A percentile compares a stretch with the other conserved stretches of the same genome.
phyloP scores from a whole-genome alignment of 2,888 invertebrate species.

The Rapana venosa region DNA sequence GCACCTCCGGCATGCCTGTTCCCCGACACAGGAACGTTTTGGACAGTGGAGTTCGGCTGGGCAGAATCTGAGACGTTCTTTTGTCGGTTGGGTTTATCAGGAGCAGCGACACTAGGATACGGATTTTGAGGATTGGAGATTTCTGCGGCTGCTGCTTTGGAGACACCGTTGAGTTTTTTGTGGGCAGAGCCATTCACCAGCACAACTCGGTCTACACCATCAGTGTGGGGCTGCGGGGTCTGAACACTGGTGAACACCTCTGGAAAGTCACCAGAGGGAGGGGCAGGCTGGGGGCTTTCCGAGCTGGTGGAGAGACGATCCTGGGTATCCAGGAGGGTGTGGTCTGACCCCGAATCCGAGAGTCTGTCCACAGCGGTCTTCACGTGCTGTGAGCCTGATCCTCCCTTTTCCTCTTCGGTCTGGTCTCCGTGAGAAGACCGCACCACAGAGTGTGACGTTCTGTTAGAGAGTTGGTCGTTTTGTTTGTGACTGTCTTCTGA shows the following conservation, averaged over 20 bases:
- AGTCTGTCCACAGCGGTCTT: constrained; percentile 39
- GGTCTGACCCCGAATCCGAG: constrained; percentile 53
- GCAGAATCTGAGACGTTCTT: too few species aligned
- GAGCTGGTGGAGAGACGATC: not conserved
- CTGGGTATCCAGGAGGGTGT: constrained; percentile 52
- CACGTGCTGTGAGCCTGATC: constrained; percentile 34
- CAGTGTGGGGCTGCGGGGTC: not conserved
- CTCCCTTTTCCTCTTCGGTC: not conserved
- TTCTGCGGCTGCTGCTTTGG: not conserved
- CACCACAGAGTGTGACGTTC: not conserved
- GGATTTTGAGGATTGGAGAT: not conserved
- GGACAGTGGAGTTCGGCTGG: too few species aligned
- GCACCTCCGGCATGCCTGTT: too few species aligned
- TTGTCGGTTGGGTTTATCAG: not conserved
- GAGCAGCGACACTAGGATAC: not conserved
- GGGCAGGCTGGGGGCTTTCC: constrained; percentile 38
- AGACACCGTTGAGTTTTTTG: not conserved
- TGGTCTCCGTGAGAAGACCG: not conserved
- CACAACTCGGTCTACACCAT: not conserved
- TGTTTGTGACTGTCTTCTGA: not conserved
- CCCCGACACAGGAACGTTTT: too few species aligned
- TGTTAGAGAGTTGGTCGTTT: not conserved
- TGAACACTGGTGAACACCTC: not conserved
- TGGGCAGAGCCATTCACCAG: not conserved
- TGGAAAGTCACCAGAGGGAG: not conserved